These are phyloP conservation scores for Rhaphigaster nebulosa DNA, from an alignment of 2,888 invertebrate species.

Conservation along the genomic window DNA sequence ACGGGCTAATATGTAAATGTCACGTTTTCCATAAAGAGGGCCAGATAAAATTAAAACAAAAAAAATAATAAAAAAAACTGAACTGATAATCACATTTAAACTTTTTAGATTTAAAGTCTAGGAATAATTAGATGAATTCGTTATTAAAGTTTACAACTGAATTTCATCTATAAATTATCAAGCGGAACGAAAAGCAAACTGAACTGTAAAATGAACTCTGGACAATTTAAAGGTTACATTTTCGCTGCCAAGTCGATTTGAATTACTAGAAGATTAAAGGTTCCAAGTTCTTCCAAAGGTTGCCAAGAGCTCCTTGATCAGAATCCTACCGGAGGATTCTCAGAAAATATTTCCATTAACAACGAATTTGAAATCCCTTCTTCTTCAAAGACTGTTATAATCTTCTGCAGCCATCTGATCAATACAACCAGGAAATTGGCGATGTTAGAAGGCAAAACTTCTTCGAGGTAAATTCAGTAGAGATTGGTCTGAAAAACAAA, in stretches of 20 bases:
- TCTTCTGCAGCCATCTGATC: background rate
- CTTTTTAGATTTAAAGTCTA: no score
- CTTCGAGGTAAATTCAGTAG: background rate
- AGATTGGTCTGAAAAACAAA: no score
- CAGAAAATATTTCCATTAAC: background rate
- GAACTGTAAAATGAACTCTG: background rate
- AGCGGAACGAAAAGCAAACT: background rate
- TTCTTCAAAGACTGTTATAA: background rate
- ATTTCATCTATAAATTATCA: no score
- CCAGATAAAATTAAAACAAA: no score
- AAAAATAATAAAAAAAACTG: no score
- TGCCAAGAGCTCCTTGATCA: background rate
- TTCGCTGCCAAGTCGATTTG: background rate
- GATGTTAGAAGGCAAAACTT: background rate
- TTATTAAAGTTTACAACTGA: no score
- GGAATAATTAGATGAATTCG: no score
- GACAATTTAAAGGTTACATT: background rate
- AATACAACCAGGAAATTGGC: background rate
- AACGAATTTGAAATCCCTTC: no score
- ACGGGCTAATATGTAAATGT: no score
- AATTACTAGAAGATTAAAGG: background rate
- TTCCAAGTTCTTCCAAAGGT: background rate
- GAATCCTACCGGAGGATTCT: background rate
- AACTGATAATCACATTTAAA: no score
- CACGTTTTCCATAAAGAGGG: no score